These are phyloP conservation scores for Chinchilla lanigera DNA, from an alignment of 2,113 vertebrate genomes.

Conservation along the genomic window DNA sequence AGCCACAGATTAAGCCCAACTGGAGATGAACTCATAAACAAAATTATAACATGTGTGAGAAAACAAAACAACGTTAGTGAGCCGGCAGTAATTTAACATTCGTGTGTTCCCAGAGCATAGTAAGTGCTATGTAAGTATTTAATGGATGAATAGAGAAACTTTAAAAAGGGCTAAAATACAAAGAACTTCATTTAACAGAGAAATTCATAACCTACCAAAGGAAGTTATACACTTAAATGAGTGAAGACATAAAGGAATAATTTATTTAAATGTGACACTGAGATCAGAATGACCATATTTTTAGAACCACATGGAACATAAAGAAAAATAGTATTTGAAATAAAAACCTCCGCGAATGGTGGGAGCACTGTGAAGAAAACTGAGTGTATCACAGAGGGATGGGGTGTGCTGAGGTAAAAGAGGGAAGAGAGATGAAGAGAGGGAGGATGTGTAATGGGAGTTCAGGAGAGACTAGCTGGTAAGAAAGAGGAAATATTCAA, in stretches of 20 bases:
- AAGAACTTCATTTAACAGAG: background rate
- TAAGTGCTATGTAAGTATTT: background rate
- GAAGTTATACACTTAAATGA: background rate
- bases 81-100: background rate
- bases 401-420: background rate
- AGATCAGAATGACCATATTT: background rate
- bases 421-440: background rate
- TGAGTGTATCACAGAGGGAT: background rate
- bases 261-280: background rate
- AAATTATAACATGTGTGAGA: background rate
- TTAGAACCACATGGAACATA: background rate
- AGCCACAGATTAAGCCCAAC: background rate
- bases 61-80: background rate
- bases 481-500: background rate
- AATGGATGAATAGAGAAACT: background rate
- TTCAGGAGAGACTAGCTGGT: background rate
- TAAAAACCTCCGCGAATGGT: background rate
- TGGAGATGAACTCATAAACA: background rate
- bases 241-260: conserved; percentile 1
- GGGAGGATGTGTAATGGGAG: background rate
- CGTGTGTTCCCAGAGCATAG: background rate
- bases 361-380: background rate
- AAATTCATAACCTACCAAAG: conserved; percentile 18
- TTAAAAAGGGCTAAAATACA: background rate
- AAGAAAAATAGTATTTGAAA: background rate